Conservation (phyloP, 2,888 invertebrate genomes). For the Meandrusa payeni region DNA sequence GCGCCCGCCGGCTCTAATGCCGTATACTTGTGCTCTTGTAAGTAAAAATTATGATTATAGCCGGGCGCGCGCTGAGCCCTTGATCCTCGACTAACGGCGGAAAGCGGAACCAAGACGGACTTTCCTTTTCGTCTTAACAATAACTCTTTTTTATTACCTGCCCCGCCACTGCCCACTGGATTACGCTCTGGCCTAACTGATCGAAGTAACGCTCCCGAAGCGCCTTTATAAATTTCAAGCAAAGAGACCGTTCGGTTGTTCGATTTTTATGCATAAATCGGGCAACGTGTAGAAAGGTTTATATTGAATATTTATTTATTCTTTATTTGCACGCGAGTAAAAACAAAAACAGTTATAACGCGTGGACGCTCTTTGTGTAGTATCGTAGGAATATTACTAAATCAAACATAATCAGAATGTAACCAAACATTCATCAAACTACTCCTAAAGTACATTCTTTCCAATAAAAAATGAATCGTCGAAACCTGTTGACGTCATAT, state of each 20-base stretch:
- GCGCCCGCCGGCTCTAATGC: conserved; percentile 67
- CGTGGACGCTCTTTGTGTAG: no score
- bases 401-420: no score
- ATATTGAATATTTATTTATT: no score
- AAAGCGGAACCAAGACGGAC: conserved; percentile 59
- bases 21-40: conserved; percentile 68
- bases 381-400: no score
- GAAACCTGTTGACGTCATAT: no score
- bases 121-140: conserved; percentile 78
- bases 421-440: no score
- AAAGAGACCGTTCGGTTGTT: not conserved
- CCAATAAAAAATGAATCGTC: no score
- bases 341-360: no score
- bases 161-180: conserved; percentile 63
- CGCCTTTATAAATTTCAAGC: conserved; percentile 28
- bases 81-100: conserved; percentile 77
- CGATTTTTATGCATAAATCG: conserved; percentile 5
- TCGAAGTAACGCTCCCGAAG: conserved; percentile 30
- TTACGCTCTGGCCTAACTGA: conserved; percentile 49
- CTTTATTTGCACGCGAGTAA: no score
- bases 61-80: conserved; percentile 71
- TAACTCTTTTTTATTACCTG: conserved; percentile 81
- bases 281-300: no score
- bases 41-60: conserved; percentile 82
- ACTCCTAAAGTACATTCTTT: no score